Base-by-base conservation (phyloP, 2,888 invertebrate genomes). In the Bombyx huttoni region DNA sequence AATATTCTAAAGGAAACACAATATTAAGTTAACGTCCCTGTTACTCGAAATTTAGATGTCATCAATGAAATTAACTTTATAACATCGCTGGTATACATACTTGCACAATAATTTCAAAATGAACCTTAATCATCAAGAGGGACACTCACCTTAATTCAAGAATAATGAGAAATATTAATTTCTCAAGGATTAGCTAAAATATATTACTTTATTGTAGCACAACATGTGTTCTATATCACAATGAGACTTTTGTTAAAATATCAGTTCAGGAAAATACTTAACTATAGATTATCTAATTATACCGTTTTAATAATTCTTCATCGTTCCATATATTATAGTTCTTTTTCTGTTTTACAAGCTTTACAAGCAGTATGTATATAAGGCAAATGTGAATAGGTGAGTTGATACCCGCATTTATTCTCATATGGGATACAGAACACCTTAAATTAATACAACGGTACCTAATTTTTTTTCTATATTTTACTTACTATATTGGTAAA, bases 401-500 rank as follows among this genome's bases (percentile, higher is more conserved):
- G 50, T 57, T 56, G 56, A 47, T 40, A 58, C 62, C 61, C 58
- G 60, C 59, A 57, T 55, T 57, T 60, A 33, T 45, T 50, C 48
- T 45, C 34, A 50, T 45, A 52, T 48, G 54, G 57, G 58, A 60
- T 60, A 65, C 62, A 66, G 58, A 62, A 57, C 60, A 58, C 60
- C 60, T 62, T 62, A 63, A 64, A 65, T 61, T 63, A 64, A 63
- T 61, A 66, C 62, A 65, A 67, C 65, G 61, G 67, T 67, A 68
- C 52, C 66, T 70, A 67, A 58, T 55, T 70, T 68, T 68, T 65
- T 61, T 58, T 56, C 67, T 68, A 68, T 54, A 55, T 54, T 61
- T 62, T 75, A 84, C 85, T 85, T 64, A 89, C 89, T 90, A 90
- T 83, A 91, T 91, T 62, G 91, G 91, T 79, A 90, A 78, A 71